These are phyloP conservation scores for Calliopum simillimum DNA, from an alignment of 2,888 invertebrate species.

Conservation along the genomic window DNA sequence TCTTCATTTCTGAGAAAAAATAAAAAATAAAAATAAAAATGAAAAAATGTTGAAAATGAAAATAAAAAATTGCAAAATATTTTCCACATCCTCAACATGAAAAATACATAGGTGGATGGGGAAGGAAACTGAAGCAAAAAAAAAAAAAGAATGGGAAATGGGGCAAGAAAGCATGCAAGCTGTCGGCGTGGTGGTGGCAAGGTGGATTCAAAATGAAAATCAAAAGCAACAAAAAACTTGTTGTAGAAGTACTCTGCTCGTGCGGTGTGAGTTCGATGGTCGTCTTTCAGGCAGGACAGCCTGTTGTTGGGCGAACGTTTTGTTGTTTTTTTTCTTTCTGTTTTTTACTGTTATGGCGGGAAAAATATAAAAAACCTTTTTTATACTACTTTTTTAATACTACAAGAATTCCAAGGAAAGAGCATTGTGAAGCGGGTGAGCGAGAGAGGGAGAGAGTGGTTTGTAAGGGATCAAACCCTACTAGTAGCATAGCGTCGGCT, in stretches of 20 bases:
- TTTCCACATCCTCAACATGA: constrained; percentile 51
- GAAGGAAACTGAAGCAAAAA: neutral
- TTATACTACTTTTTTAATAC: constrained; percentile 48
- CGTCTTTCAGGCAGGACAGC: no score
- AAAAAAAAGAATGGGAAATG: neutral
- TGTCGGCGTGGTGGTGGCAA: neutral
- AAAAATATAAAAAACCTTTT: constrained; percentile 56
- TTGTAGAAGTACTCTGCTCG: no score
- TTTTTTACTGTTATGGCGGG: constrained; percentile 50
- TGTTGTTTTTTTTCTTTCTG: neutral
- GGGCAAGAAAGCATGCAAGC: neutral
- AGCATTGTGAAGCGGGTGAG: no score
- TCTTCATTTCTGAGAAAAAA: constrained; percentile 34
- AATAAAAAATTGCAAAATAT: constrained; percentile 60
- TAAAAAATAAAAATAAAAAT: constrained; percentile 49
- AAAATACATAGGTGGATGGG: neutral
- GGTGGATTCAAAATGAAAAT: no score
- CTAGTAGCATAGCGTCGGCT: constrained; percentile 28
- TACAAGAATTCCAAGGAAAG: no score
- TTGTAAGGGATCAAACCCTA: no score
- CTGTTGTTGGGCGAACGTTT: neutral
- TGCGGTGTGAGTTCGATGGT: no score
- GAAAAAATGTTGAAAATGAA: constrained; percentile 52
- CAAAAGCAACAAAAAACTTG: no score
- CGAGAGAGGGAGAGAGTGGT: no score